Conservation (phyloP, 2,113 vertebrate genomes). For the Phalacrocorax pelagicus region DNA sequence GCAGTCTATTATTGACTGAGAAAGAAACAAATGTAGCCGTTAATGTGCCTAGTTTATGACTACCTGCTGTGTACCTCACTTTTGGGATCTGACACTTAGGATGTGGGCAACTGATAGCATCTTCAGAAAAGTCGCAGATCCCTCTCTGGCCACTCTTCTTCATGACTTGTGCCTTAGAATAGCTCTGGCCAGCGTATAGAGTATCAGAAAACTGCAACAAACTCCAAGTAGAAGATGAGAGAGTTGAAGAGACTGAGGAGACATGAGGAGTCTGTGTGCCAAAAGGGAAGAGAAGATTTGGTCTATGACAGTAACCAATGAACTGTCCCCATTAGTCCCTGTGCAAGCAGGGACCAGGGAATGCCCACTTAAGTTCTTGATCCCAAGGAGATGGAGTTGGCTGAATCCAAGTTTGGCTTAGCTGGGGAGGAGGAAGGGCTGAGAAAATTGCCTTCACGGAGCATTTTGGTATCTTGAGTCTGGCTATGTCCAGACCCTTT, state of each 20-base stretch:
- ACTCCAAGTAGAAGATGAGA: not conserved
- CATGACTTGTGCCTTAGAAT: not conserved
- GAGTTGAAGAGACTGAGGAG: not conserved
- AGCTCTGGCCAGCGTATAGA: not conserved
- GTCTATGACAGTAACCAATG: not conserved
- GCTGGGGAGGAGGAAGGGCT: not conserved
- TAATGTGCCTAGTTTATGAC: not conserved
- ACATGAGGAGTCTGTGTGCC: not conserved
- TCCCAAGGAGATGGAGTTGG: not conserved
- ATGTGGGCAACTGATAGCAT: not conserved
- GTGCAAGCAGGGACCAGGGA: not conserved
- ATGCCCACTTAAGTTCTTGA: not conserved
- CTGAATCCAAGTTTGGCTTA: not conserved
- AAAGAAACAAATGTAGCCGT: not conserved
- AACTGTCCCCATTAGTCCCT: not conserved
- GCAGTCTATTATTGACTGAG: not conserved
- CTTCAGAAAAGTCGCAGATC: not conserved
- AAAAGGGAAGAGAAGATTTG: not conserved
- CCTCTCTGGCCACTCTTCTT: not conserved
- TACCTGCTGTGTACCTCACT: not conserved
- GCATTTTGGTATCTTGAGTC: not conserved
- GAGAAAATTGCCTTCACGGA: not conserved
- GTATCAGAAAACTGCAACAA: not conserved
- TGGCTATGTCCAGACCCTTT: not conserved
- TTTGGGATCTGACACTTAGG: not conserved